These are phyloP conservation scores for Tenualosa ilisha DNA, from an alignment of 2,797 vertebrate genomes.

Conservation along the genomic window DNA sequence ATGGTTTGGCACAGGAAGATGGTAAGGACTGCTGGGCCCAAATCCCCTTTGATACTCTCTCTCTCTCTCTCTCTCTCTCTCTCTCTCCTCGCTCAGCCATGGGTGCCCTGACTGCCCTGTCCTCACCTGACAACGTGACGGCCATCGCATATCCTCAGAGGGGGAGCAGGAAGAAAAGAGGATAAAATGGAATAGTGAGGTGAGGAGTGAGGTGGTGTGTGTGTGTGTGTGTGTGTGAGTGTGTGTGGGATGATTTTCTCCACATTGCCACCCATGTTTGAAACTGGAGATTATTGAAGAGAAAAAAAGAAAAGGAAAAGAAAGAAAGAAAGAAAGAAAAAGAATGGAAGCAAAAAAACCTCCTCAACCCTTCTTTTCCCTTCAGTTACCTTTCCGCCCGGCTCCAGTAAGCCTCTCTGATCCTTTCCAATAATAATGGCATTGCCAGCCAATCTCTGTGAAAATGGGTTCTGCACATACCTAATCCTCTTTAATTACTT, in stretches of 20 bases:
- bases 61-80: too few relatives aligned
- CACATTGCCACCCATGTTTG: constrained; percentile 67
- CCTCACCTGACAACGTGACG: neutral
- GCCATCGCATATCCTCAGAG: neutral
- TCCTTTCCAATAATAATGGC: constrained; percentile 75
- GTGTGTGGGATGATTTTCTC: constrained; percentile 44
- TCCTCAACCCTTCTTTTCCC: constrained; percentile 68
- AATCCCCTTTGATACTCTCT: neutral
- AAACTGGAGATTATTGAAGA: constrained; percentile 45
- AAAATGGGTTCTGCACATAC: constrained; percentile 77
- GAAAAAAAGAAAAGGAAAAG: neutral
- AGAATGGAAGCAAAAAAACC: constrained; percentile 57
- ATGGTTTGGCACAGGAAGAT: constrained; percentile 65
- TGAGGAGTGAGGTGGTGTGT: neutral
- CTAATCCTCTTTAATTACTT: constrained; percentile 80
- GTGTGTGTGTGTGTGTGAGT: neutral
- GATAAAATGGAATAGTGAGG: neutral
- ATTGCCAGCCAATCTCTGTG: constrained; percentile 74
- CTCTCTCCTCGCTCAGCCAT: neutral
- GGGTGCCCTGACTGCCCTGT: neutral
- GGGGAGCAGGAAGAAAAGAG: neutral
- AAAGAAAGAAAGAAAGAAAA: neutral
- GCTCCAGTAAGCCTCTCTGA: constrained; percentile 75
- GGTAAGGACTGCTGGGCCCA: constrained; percentile 30
- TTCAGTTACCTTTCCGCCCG: constrained; percentile 78